Percentiles rank a stretch among this genome's conserved stretches.
Conservation (phyloP, 2,888 invertebrate genomes). For the Craniophora ligustri region DNA sequence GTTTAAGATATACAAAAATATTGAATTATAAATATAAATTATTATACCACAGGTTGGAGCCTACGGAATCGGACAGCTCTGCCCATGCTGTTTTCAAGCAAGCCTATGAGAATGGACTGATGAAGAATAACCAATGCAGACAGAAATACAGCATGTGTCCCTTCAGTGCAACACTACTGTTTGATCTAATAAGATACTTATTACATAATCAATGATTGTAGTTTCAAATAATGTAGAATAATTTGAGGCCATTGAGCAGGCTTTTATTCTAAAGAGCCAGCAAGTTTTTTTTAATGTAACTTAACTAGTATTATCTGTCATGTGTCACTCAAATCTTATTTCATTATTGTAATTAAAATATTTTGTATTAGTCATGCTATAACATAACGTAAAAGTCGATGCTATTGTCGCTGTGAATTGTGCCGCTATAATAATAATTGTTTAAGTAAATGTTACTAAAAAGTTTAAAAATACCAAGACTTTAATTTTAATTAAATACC, state of each 20-base stretch:
- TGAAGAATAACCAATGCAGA: constrained; percentile 58
- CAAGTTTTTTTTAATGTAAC: constrained; percentile 19
- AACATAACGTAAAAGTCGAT: no score
- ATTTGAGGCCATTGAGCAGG: constrained; percentile 32
- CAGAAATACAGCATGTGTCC: constrained; percentile 68
- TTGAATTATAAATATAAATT: not conserved
- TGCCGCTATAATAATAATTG: no score
- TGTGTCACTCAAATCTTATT: no score
- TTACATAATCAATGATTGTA: constrained; percentile 49
- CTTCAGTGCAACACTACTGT: constrained; percentile 65
- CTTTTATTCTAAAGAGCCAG: constrained; percentile 28
- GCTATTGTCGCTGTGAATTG: no score
- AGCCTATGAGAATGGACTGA: constrained; percentile 66
- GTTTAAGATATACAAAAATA: no score
- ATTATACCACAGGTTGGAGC: constrained; percentile 68
- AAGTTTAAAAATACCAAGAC: no score
- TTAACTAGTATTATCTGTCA: not conserved
- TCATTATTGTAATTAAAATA: no score
- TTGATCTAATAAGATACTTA: constrained; percentile 69
- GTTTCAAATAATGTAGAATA: constrained; percentile 18
- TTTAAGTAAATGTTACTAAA: no score
- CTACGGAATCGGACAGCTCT: constrained; percentile 62
- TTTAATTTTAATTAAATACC: no score
- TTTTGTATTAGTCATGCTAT: no score
- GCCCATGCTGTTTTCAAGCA: constrained; percentile 66